Percentiles rank a stretch among this genome's conserved stretches.
phyloP scores from a whole-genome alignment of 2,113 vertebrate genomes.

The Sarotherodon lohbergeri region DNA sequence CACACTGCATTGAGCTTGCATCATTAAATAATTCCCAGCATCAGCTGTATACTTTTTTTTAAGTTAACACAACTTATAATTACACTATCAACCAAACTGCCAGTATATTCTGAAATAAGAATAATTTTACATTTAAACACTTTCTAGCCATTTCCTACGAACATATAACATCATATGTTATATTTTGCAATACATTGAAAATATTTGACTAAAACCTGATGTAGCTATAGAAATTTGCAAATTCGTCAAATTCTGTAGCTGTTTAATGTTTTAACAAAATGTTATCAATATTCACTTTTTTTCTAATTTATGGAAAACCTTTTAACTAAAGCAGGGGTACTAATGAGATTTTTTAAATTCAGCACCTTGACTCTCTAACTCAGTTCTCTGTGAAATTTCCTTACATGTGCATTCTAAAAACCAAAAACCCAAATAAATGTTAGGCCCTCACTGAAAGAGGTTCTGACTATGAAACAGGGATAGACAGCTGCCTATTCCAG shows the following conservation, averaged over 20 bases:
- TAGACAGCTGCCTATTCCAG: not conserved
- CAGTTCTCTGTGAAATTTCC: not conserved
- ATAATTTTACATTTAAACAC: not conserved
- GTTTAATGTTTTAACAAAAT: not conserved
- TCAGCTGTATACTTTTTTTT: not conserved
- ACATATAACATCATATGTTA: not conserved
- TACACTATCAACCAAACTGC: not conserved
- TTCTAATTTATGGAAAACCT: not conserved
- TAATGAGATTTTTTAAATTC: conserved; percentile 15
- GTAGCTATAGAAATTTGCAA: not conserved
- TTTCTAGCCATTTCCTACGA: not conserved
- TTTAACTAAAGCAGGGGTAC: not conserved
- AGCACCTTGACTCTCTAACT: not conserved
- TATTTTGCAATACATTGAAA: not conserved
- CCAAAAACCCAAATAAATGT: not conserved
- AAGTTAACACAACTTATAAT: not conserved
- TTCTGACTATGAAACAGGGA: not conserved
- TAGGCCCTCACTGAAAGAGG: not conserved
- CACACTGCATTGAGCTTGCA: not conserved
- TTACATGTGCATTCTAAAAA: conserved; percentile 15
- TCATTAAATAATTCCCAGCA: not conserved
- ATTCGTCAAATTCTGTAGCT: not conserved
- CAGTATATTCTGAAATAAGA: not conserved
- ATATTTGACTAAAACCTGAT: not conserved
- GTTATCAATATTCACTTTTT: not conserved